Conservation (phyloP, 2,797 vertebrate genomes). For the Rhabdophis nuchalis region DNA sequence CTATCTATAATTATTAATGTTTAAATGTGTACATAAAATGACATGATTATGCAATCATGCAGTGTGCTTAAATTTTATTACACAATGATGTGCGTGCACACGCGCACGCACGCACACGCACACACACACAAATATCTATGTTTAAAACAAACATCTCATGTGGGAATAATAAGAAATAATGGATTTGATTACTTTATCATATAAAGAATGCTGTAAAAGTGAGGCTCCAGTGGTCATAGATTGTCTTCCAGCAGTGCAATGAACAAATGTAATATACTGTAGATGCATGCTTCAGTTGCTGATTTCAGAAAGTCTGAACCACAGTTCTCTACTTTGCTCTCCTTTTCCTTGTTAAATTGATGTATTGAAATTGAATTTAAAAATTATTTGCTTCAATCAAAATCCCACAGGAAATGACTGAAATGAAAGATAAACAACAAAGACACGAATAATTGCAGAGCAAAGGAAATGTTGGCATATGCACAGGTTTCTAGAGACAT, state of each 20-base stretch:
- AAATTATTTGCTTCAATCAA: conserved; percentile 45
- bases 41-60: neutral
- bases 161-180: conserved; percentile 44
- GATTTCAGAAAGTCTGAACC: conserved; percentile 36
- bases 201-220: conserved; percentile 38
- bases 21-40: neutral
- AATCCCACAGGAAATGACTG: conserved; percentile 47
- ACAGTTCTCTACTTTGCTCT: conserved; percentile 42
- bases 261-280: conserved; percentile 45
- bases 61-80: neutral
- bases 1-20: neutral
- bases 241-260: conserved; percentile 29
- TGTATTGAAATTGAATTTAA: conserved; percentile 55
- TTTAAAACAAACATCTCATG: conserved; percentile 17
- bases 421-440: conserved; percentile 48
- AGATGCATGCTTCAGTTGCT: conserved; percentile 37
- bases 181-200: conserved; percentile 26
- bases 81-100: neutral
- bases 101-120: neutral
- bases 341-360: conserved; percentile 37
- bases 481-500: conserved; percentile 20
- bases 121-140: neutral
- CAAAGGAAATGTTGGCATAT: conserved; percentile 5
- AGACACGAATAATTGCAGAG: conserved; percentile 23
- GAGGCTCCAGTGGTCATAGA: conserved; percentile 44